A percentile compares a stretch with the other conserved stretches of the same genome.
Evolutionary conservation across 2,113 vertebrate genomes (phyloP).

Genomic region (Albula glossodonta): DNA sequence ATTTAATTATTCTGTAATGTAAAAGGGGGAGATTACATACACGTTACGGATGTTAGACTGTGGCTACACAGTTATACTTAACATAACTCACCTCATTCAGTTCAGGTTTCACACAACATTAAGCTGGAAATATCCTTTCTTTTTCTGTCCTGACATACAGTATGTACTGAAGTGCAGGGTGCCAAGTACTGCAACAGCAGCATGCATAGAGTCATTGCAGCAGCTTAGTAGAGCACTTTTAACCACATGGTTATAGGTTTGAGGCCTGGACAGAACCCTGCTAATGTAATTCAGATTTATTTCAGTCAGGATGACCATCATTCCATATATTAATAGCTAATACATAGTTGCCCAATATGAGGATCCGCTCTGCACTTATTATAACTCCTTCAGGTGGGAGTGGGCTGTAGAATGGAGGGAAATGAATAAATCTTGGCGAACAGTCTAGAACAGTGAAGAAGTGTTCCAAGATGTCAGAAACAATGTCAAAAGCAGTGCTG

Average conservation of each 20-base stretch:
- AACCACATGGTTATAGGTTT: no score
- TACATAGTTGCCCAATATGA: no score
- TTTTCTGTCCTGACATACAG: conserved; percentile 18
- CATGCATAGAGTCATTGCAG: background rate
- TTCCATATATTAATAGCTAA: no score
- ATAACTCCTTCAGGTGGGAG: no score
- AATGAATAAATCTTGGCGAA: background rate
- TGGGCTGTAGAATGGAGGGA: background rate
- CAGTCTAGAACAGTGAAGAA: background rate
- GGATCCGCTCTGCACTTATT: no score
- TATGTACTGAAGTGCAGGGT: conserved; percentile 7
- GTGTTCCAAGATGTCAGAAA: background rate
- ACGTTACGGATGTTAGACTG: conserved; percentile 23
- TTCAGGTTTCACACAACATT: conserved; percentile 33
- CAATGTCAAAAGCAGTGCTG: background rate
- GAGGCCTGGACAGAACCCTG: no score
- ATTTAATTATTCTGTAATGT: conserved; percentile 44
- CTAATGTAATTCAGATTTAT: no score
- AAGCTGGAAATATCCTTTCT: conserved; percentile 28
- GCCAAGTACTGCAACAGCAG: background rate
- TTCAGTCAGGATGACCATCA: no score
- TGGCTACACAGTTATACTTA: conserved; percentile 6
- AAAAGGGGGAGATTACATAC: conserved; percentile 41
- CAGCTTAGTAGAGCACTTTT: background rate
- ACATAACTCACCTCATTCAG: conserved; percentile 16